Evolutionary conservation across 2,113 vertebrate species (phyloP), one percentile per base, ranked within the genome.

Genomic region (Baryphthengus martii): DNA sequence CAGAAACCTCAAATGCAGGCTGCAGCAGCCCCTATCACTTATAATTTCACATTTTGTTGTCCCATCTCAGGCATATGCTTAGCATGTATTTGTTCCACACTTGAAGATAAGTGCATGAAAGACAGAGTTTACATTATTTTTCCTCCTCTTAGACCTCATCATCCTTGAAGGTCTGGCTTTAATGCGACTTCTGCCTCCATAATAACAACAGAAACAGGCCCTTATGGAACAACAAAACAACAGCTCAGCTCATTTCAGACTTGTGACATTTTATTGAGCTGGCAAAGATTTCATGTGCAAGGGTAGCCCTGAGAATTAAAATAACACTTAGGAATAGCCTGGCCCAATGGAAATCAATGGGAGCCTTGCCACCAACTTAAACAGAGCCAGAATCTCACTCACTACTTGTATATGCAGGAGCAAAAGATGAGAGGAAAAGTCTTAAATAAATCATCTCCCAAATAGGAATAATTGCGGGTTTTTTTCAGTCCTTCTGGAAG

Each of bases 391-490:
- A 79, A 58, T 85, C 77, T 66, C 83, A 50, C 80, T 92, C 73
- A 35, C 76, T 96, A 55, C 93, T 78, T 95, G 88, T 52, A 93
- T 91, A 93, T 50, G 81, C 94, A 95, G 92, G 85, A 92, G 53
- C 67, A 94, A 97, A 96, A 96, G 92, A 97, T 61, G 90, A 97
- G 82, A 90, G 42, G 95, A 96, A 96, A 95, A 86, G 94, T 96
- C 90, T 95, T 96, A 96, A 96, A 97, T 98, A 98, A 98, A 97
- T 98, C 95, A 97, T 96, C 84, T 98, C 76, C 93, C 94, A 97
- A 93, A 97, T 88, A 97, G 95, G 96, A 97, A 94, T 89, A 97
- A 97, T 83, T 97, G 96, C 95, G 95, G n/a, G n/a, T 98, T 97
- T 95, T 91, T 97, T 97, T 97, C 94, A 96, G 93, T 98, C 91